These are phyloP conservation scores for Bilobella aurantiaca DNA, from an alignment of 1,140 invertebrate species.

Conservation along the genomic window DNA sequence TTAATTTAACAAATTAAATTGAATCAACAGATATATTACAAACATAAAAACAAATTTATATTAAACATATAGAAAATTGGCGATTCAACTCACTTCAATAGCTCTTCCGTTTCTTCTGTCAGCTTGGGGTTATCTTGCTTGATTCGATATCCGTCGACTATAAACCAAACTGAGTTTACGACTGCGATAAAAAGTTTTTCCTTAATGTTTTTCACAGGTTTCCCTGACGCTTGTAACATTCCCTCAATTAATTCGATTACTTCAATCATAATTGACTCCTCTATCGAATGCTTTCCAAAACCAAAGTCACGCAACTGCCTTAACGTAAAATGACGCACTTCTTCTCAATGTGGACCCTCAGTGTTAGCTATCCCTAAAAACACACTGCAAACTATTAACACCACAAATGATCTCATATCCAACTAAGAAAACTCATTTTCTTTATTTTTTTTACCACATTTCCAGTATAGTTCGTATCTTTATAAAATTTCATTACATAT, in stretches of 20 bases:
- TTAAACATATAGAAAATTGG: too few relatives aligned
- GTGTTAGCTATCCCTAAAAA: not conserved
- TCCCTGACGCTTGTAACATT: not conserved
- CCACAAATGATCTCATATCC: too few relatives aligned
- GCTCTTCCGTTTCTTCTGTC: not conserved
- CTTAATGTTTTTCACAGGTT: slow-evolving; percentile 1
- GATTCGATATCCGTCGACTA: slow-evolving; percentile 1
- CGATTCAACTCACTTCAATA: not conserved
- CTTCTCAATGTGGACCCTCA: slow-evolving; percentile 8
- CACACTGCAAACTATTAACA: too few relatives aligned
- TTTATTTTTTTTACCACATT: too few relatives aligned
- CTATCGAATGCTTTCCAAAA: slow-evolving; percentile 13
- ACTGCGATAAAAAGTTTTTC: not conserved
- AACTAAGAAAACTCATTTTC: too few relatives aligned
- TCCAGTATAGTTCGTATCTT: too few relatives aligned
- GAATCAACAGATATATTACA: too few relatives aligned
- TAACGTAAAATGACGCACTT: slow-evolving; percentile 2
- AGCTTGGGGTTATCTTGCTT: slow-evolving; percentile 12
- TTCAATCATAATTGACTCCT: slow-evolving; percentile 6
- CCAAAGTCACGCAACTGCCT: slow-evolving; percentile 18
- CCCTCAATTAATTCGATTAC: slow-evolving; percentile 5
- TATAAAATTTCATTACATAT: too few relatives aligned
- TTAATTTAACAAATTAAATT: too few relatives aligned
- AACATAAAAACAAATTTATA: too few relatives aligned
- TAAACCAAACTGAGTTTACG: slow-evolving; percentile 13